Base-by-base conservation (phyloP, 2,888 invertebrate species). In the Pyrocoelia pectoralis region DNA sequence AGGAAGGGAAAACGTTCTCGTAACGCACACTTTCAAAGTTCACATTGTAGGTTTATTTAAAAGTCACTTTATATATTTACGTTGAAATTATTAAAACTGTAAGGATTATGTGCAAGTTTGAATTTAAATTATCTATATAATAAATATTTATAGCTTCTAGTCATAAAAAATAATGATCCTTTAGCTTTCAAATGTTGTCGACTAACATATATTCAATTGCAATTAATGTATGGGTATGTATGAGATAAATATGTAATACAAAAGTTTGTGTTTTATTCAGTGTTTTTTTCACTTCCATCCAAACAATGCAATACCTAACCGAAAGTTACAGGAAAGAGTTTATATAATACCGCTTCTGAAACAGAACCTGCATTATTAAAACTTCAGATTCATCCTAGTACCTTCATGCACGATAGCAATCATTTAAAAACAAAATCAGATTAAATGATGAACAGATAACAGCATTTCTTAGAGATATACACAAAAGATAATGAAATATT, bases 171-270 rank as follows among this genome's bases (percentile, higher is more conserved):
- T 71, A 70, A 3, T 71, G 72, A 73, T 73, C 72, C 77, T 79
- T 78, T 80, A 80, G 81, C 80, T 80, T 80, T 77, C 75, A 74
- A 80, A 79, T 80, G 79, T 80, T 79, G 78, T 75, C 72, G 77
- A 79, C 74, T 78, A 77, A 78, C 76, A 79, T 79, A 79, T 80
- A 80, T 81, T 79, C 77, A 81, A 79, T 77, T 77, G 80, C 80
- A 81, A 79, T 80, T 80, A 77, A 79, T 83, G 83, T 82, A 82
- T 82, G 83, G 82, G 82, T 81, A 82, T 82, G 83, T 82, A 82
- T 82, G 83, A 81, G 80, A 82, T 77, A 74, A 74, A 76, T 79
- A 46, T 46, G 17, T 46, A 46, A 46, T 46, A 46, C n/a, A 15
- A 46, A 46, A 46, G 13, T 33, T n/a, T 33, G 33, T 33, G 33